Evolutionary conservation across 2,888 invertebrate species (phyloP).

Genomic region (Idaea biselata): DNA sequence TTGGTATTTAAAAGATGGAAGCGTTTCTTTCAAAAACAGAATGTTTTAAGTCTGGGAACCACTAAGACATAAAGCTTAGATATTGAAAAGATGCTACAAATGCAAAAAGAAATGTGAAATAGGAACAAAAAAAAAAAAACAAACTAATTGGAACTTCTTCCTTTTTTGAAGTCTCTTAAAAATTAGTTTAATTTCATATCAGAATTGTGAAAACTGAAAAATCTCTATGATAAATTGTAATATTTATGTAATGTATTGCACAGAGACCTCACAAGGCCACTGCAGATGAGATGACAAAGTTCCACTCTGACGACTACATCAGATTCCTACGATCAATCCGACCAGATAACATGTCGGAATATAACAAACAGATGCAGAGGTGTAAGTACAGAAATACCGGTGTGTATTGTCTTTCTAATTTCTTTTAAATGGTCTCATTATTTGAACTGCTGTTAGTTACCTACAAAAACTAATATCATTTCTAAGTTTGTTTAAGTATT

Average conservation of each 20-base stretch:
- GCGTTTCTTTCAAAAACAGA: too few relatives aligned
- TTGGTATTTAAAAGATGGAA: too few relatives aligned
- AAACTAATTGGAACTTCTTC: too few relatives aligned
- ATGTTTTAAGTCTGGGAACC: too few relatives aligned
- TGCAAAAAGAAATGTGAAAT: too few relatives aligned
- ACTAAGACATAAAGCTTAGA: too few relatives aligned
- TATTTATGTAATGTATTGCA: conserved; percentile 19
- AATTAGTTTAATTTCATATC: too few relatives aligned
- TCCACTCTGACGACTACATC: conserved; percentile 99
- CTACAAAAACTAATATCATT: conserved; percentile 4
- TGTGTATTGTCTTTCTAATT: too few relatives aligned
- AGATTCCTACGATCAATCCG: conserved; percentile 97
- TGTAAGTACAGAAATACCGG: conserved; percentile 81
- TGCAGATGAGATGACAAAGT: conserved; percentile 99
- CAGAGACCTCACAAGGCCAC: conserved; percentile 99
- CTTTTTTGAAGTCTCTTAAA: too few relatives aligned
- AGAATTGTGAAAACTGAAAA: neutral
- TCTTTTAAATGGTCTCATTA: too few relatives aligned
- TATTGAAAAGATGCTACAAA: too few relatives aligned
- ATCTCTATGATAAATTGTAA: conserved; percentile 1
- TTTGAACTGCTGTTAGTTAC: too few relatives aligned
- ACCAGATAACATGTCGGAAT: conserved; percentile 99
- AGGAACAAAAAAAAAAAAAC: neutral
- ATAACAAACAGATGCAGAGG: conserved; percentile 99
- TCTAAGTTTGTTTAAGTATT: conserved; percentile 8